A percentile compares a stretch with the other conserved stretches of the same genome.
Conservation (phyloP, 2,888 invertebrate genomes). For the Lepidocyrtinus sp. region DNA sequence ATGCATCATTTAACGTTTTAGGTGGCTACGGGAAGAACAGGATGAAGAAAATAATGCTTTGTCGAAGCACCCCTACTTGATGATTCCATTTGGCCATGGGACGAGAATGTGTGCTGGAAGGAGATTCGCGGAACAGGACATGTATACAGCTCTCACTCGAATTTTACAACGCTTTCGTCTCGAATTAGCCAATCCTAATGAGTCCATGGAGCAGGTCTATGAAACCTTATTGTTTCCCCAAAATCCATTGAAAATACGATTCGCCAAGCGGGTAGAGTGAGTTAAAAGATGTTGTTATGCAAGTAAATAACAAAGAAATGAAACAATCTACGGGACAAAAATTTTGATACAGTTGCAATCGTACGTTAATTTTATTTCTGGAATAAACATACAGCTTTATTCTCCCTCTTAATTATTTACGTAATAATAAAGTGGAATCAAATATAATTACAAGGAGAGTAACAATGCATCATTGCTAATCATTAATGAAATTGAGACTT, state of each 20-base stretch:
- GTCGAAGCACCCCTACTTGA: conserved; percentile 73
- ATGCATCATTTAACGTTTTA: conserved; percentile 69
- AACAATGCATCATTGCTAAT: no score
- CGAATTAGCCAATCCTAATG: conserved; percentile 71
- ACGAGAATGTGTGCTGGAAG: conserved; percentile 76
- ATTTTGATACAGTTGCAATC: no score
- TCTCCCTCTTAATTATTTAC: no score
- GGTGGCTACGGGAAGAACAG: conserved; percentile 72
- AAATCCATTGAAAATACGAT: conserved; percentile 72
- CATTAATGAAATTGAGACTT: no score
- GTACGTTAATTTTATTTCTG: no score
- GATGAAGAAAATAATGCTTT: conserved; percentile 46
- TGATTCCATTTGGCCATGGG: conserved; percentile 75
- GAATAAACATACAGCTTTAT: no score
- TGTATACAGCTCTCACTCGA: conserved; percentile 73
- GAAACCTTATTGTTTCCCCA: conserved; percentile 75
- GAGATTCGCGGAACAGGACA: conserved; percentile 76
- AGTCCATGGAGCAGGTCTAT: conserved; percentile 73
- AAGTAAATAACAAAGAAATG: no score
- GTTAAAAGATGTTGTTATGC: no score
- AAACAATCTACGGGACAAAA: no score
- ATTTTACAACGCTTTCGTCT: conserved; percentile 74
- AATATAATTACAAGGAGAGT: no score
- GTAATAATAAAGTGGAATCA: no score
- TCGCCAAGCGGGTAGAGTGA: conserved; percentile 69